Conservation (phyloP, 1,140 invertebrate species). For the Eriosoma lanigerum region DNA sequence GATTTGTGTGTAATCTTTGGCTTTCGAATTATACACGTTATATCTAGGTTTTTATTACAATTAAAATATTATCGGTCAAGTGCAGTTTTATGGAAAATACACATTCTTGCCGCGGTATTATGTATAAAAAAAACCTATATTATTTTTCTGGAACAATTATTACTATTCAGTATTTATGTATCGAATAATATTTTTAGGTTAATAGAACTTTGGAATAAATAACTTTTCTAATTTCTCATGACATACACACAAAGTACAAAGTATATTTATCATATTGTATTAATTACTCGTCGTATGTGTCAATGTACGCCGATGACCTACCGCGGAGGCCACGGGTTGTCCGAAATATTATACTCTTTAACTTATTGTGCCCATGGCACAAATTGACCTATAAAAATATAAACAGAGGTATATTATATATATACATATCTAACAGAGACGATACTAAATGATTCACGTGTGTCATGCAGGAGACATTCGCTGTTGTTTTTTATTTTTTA, state of each 20-base stretch:
- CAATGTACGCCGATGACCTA: slow-evolving; percentile 46
- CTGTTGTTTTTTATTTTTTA: too few relatives aligned
- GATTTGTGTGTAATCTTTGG: too few relatives aligned
- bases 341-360: not conserved
- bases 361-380: not conserved
- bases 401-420: not conserved
- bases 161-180: too few relatives aligned
- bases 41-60: too few relatives aligned
- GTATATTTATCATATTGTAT: slow-evolving; percentile 22
- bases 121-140: too few relatives aligned
- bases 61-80: too few relatives aligned
- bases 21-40: too few relatives aligned
- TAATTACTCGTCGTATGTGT: slow-evolving; percentile 46
- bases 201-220: slow-evolving; percentile 19
- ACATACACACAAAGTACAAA: not conserved
- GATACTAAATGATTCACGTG: not conserved
- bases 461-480: too few relatives aligned
- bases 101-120: too few relatives aligned
- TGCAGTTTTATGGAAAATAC: too few relatives aligned
- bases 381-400: slow-evolving; percentile 22
- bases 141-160: too few relatives aligned
- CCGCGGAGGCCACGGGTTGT: slow-evolving; percentile 29
- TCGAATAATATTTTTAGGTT: not conserved
- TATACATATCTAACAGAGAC: not conserved
- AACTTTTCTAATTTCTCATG: not conserved